Conservation (phyloP, 2,113 vertebrate species). For the Hiodon tergisus region DNA sequence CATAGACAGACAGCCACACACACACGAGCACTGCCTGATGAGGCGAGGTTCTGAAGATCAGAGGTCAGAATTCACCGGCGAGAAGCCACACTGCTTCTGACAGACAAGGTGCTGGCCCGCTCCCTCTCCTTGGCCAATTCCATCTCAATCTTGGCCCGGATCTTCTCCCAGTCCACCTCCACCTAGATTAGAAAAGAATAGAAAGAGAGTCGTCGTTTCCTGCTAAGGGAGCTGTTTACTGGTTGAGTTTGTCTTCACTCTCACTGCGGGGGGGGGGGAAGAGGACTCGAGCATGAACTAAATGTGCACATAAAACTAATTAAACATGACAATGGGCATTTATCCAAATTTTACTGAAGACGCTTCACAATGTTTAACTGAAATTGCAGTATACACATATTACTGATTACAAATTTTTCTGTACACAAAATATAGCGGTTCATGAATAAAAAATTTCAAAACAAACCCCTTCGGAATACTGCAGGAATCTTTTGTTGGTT, state of each 20-base stretch:
- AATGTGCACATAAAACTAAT: neutral
- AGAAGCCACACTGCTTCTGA: conserved; percentile 53
- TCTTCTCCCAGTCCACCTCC: conserved; percentile 93
- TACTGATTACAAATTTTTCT: neutral
- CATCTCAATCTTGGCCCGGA: conserved; percentile 91
- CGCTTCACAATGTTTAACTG: neutral
- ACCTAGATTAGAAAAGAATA: conserved; percentile 59
- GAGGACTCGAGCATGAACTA: neutral
- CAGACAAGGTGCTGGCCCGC: conserved; percentile 54
- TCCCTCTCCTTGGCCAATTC: conserved; percentile 85
- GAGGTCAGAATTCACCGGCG: conserved; percentile 37
- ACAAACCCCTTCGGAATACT: conserved; percentile 86
- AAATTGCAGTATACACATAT: neutral
- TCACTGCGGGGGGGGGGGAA: too few species aligned
- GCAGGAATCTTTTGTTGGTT: conserved; percentile 86
- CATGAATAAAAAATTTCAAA: neutral
- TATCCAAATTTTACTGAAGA: neutral
- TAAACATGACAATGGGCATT: neutral
- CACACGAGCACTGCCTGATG: neutral
- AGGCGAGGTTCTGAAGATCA: neutral
- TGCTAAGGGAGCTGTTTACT: neutral
- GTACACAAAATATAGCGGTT: too few species aligned
- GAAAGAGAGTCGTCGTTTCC: neutral
- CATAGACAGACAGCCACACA: too few species aligned
- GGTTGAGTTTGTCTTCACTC: too few species aligned